These are phyloP conservation scores for Chionomys nivalis DNA, from an alignment of 2,113 vertebrate genomes.

Conservation along the genomic window DNA sequence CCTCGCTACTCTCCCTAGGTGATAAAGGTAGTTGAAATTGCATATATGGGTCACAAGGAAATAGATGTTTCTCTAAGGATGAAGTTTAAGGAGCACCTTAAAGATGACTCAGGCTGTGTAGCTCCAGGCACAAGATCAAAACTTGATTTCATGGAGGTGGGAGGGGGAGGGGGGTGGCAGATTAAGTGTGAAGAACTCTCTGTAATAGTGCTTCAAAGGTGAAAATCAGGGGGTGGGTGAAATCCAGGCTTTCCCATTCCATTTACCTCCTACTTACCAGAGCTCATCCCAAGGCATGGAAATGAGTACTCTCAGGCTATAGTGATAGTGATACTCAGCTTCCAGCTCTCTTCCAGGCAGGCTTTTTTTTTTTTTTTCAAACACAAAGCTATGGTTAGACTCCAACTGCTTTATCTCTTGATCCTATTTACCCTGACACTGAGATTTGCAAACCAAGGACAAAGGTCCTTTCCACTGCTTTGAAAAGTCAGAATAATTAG, in stretches of 20 bases:
- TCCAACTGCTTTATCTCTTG: not conserved
- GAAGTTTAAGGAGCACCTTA: constrained; percentile 25
- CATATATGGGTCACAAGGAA: not conserved
- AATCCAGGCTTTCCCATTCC: not conserved
- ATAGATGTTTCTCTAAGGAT: not conserved
- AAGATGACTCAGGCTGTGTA: constrained; percentile 23
- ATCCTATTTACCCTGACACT: not conserved
- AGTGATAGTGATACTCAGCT: not conserved
- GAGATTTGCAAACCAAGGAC: constrained; percentile 5
- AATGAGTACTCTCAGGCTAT: not conserved
- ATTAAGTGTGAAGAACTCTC: not conserved
- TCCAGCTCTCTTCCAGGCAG: not conserved
- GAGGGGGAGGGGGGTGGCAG: not conserved
- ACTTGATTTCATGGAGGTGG: not conserved
- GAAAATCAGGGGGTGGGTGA: not conserved
- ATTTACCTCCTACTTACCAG: not conserved
- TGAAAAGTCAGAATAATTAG: constrained; percentile 34
- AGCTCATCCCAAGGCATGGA: not conserved
- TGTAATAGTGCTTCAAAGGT: not conserved
- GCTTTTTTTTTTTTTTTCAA: not conserved
- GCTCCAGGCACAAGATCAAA: not conserved
- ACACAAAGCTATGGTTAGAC: not conserved
- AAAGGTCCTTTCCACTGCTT: constrained; percentile 14
- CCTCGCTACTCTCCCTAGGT: not conserved
- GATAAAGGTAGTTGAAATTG: constrained; percentile 4